phyloP scores from a whole-genome alignment of 2,113 vertebrate species.

The Psephotus haematonotus region DNA sequence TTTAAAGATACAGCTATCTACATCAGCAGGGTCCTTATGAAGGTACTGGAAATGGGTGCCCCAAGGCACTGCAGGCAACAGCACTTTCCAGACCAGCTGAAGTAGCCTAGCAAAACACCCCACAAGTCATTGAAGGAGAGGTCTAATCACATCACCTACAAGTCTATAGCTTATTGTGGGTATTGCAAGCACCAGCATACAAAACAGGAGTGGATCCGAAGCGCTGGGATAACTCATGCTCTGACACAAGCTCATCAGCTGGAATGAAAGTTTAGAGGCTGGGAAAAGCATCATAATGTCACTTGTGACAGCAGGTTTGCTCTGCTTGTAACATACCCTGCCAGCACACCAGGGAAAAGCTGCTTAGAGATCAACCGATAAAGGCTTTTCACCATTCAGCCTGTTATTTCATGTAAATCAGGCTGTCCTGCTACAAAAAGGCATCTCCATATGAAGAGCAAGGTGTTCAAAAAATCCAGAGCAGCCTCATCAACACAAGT shows the following conservation, averaged over 20 bases:
- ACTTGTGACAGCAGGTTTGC: background rate
- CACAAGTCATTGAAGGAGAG: background rate
- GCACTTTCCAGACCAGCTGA: background rate
- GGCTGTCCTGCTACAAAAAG: background rate
- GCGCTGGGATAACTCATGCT: background rate
- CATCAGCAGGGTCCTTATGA: background rate
- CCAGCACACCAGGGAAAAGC: background rate
- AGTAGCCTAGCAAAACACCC: background rate
- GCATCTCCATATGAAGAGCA: background rate
- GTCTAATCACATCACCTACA: background rate
- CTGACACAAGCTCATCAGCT: background rate
- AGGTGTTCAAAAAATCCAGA: background rate
- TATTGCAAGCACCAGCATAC: background rate
- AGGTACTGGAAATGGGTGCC: background rate
- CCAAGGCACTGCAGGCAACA: background rate
- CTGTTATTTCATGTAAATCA: slow-evolving; percentile 14
- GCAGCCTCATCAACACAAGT: background rate
- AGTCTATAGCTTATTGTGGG: background rate
- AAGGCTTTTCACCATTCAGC: background rate
- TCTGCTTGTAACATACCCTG: background rate
- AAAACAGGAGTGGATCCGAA: background rate
- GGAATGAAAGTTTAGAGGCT: background rate
- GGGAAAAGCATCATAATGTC: background rate
- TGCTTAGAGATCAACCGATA: slow-evolving; percentile 33
- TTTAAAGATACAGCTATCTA: background rate